These are phyloP conservation scores for Trachurus trachurus DNA, from an alignment of 2,797 vertebrate genomes.

Conservation along the genomic window DNA sequence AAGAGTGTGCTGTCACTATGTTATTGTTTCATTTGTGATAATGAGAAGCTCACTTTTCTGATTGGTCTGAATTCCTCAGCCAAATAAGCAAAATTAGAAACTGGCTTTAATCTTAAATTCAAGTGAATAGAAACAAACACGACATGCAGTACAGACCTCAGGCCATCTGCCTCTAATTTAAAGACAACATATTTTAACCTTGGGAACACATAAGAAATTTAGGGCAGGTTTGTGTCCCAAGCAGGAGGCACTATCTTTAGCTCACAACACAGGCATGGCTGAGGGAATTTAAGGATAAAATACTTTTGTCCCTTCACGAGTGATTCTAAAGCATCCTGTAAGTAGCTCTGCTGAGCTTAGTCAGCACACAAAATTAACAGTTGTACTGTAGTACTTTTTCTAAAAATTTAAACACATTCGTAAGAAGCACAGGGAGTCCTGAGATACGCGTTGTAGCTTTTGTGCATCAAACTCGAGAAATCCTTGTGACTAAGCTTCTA, in stretches of 20 bases:
- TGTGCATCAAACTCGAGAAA: slow-evolving; percentile 48
- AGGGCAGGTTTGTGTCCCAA: slow-evolving; percentile 33
- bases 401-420: slow-evolving; percentile 38
- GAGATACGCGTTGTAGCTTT: slow-evolving; percentile 45
- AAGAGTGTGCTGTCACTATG: no score
- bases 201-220: slow-evolving; percentile 32
- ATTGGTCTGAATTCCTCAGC: neutral
- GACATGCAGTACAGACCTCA: neutral
- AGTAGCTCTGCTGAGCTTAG: slow-evolving; percentile 55
- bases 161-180: slow-evolving; percentile 5
- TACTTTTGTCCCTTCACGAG: slow-evolving; percentile 55
- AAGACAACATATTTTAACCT: slow-evolving; percentile 20
- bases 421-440: slow-evolving; percentile 35
- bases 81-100: neutral
- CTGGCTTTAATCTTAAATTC: neutral
- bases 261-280: slow-evolving; percentile 47
- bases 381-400: slow-evolving; percentile 27
- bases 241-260: slow-evolving; percentile 54
- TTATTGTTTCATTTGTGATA: neutral
- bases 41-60: neutral
- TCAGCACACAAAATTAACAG: slow-evolving; percentile 48
- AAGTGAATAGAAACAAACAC: neutral
- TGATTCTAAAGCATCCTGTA: slow-evolving; percentile 33
- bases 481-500: slow-evolving; percentile 62
- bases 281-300: slow-evolving; percentile 53